Conservation (phyloP, 1,140 invertebrate genomes). For the Araneus ventricosus region DNA sequence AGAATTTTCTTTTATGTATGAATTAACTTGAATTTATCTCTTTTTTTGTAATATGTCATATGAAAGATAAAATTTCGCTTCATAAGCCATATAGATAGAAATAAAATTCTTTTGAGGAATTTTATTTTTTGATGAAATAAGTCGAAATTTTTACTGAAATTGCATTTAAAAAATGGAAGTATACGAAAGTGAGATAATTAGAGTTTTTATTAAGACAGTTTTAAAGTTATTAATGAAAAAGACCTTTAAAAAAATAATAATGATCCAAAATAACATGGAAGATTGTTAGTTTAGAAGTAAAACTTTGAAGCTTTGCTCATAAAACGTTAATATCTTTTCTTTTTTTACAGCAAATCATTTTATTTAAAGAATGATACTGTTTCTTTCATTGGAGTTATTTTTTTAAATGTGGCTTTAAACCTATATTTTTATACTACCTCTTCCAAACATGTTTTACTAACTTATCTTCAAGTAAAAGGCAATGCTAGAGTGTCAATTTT, state of each 20-base stretch:
- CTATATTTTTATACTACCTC: not conserved
- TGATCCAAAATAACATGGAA: not conserved
- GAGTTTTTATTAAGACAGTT: not conserved
- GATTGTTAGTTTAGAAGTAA: not conserved
- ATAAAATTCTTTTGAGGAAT: not conserved
- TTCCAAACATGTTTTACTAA: not conserved
- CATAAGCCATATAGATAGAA: too few species aligned
- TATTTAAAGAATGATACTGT: not conserved
- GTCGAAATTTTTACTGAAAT: not conserved
- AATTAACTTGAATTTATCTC: too few species aligned
- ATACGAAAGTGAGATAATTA: not conserved
- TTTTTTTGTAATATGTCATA: too few species aligned
- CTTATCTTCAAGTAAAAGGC: not conserved
- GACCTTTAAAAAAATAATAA: not conserved
- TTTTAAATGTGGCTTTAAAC: not conserved
- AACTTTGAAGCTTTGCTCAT: not conserved
- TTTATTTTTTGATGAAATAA: not conserved
- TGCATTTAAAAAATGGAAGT: too few species aligned
- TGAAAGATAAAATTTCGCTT: too few species aligned
- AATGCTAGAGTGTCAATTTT: not conserved
- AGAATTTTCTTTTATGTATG: too few species aligned
- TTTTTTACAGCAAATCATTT: not conserved
- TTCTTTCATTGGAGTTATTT: not conserved
- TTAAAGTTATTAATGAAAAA: not conserved
- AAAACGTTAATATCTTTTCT: too few species aligned